Base-by-base conservation (phyloP, 2,113 vertebrate genomes). In the Calyptommatus sinebrachiatus region DNA sequence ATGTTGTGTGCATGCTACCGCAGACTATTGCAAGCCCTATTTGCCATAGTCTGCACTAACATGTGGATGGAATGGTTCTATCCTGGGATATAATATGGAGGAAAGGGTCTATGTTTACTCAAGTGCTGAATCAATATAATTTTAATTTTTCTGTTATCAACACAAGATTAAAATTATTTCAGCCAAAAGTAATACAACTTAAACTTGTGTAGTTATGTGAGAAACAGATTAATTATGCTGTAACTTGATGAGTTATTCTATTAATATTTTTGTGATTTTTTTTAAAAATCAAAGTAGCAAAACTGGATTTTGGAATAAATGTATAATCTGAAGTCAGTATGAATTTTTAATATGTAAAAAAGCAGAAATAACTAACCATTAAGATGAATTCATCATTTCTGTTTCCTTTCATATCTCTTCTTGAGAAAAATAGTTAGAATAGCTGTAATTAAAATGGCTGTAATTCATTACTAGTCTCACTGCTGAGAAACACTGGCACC, bases 151-250 rank as follows among this genome's bases (percentile, higher is more conserved):
- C 14, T 57, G 53, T 14, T 57, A 57, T 18, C 50, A 50, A 50
- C 53, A 57, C 12, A 57, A 18, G 16, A 57, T 57, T 57, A 57
- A 57, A 57, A 57, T 57, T 57, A 57, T 57, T 57, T 57, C 12
- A 57, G 4, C 53, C 53, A 57, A 57, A 57, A 18, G 14, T 57
- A 57, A 4, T 16, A 57, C 53, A 18, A 57, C 14, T 57, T 18
- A 57, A 66, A 66, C 18, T 8, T 45, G 35, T 29, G 45, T 18
- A 4, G 7, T 69, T 20, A 81, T 75, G 80, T 4, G 68, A 78
- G 87, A 89, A 87, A 76, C 84, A 85, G 71, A 35, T 84, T 88
- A 89, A 91, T 89, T 88, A 88, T 86, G 84, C 83, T 86, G 72
- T 63, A 72, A 81, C 76, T 82, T 86, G 83, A 73, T 53, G 79